Percentiles rank a stretch among this genome's conserved stretches.
phyloP scores from a whole-genome alignment of 2,113 vertebrate species.

The Alethe diademata region DNA sequence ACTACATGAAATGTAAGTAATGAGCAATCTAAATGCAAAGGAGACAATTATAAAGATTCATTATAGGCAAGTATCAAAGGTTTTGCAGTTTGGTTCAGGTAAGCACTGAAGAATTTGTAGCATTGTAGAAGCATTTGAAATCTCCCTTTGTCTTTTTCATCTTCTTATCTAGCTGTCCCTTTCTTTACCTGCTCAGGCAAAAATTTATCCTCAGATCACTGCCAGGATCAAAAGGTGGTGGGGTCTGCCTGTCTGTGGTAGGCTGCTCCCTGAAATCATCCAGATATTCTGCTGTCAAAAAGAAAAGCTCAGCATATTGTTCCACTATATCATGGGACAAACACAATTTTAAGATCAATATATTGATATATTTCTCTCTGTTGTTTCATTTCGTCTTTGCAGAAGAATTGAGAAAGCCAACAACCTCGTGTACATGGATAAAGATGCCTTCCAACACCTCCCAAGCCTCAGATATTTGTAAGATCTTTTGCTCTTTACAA shows the following conservation, averaged over 20 bases:
- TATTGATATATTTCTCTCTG: neutral
- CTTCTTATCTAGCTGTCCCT: neutral
- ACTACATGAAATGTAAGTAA: constrained; percentile 83
- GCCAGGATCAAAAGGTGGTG: neutral
- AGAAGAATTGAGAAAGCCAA: constrained; percentile 85
- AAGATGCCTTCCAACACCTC: constrained; percentile 78
- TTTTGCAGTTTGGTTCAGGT: neutral
- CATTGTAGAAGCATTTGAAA: neutral
- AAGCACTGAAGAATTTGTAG: neutral
- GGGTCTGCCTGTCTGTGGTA: neutral
- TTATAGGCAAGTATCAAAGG: neutral
- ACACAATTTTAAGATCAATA: neutral
- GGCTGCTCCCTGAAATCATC: neutral
- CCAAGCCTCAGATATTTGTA: constrained; percentile 82
- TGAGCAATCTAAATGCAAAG: constrained; percentile 32
- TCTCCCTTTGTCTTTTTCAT: neutral
- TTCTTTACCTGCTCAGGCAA: neutral
- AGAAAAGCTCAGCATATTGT: neutral
- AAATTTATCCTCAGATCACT: neutral
- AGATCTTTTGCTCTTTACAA: constrained; percentile 55
- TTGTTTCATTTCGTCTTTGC: constrained; percentile 43
- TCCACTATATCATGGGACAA: neutral
- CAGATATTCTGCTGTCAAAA: neutral
- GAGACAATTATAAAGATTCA: constrained; percentile 12
- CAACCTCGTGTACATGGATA: constrained; percentile 75